Conservation (phyloP, 2,113 vertebrate genomes). For the Nanorana parkeri region DNA sequence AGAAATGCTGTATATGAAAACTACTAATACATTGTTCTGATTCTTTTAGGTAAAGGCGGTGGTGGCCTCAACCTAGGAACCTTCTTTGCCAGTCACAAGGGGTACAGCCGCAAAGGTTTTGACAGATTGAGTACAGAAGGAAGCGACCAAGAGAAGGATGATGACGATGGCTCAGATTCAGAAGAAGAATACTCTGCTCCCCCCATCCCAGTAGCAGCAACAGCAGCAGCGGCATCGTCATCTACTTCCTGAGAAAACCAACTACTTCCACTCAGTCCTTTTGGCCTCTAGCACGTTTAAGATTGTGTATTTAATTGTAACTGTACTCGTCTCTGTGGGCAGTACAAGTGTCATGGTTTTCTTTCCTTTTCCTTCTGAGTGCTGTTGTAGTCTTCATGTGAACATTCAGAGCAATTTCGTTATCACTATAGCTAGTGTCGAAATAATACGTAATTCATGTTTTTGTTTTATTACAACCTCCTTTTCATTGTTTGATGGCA, state of each 20-base stretch:
- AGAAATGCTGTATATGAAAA: background rate
- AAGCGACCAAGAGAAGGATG: constrained; percentile 93
- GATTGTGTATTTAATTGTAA: constrained; percentile 83
- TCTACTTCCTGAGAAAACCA: constrained; percentile 69
- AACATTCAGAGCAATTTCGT: constrained; percentile 67
- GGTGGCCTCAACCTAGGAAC: constrained; percentile 92
- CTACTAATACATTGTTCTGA: background rate
- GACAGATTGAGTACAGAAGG: constrained; percentile 95
- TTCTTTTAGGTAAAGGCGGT: constrained; percentile 80
- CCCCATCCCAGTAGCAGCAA: constrained; percentile 57
- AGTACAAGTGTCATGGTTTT: constrained; percentile 75
- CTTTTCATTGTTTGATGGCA: constrained; percentile 67
- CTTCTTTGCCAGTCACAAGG: constrained; percentile 90
- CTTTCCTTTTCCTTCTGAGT: constrained; percentile 70
- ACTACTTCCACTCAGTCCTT: constrained; percentile 43
- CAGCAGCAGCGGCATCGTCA: constrained; percentile 59
- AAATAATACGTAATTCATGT: constrained; percentile 65
- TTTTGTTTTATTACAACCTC: constrained; percentile 66
- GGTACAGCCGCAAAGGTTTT: constrained; percentile 93
- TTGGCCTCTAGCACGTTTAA: constrained; percentile 75
- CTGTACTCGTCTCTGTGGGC: constrained; percentile 84
- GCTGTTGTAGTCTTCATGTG: constrained; percentile 67
- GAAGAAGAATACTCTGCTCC: constrained; percentile 91
- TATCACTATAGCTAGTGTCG: constrained; percentile 64
- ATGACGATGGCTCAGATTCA: constrained; percentile 88